phyloP scores from a whole-genome alignment of 1,140 invertebrate genomes.

The Anastrepha obliqua region DNA sequence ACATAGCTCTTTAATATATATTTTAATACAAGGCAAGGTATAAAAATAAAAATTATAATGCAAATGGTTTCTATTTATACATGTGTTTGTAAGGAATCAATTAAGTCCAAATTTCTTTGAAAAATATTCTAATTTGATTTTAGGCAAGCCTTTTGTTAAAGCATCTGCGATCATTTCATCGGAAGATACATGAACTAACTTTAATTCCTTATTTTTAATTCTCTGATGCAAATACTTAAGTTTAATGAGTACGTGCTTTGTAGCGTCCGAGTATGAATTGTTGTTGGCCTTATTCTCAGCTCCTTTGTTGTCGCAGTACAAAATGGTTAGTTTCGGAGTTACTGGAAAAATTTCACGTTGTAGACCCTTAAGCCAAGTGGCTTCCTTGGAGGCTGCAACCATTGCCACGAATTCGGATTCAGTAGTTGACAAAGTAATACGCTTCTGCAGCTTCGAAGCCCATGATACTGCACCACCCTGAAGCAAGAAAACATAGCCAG shows the following conservation, averaged over 20 bases:
- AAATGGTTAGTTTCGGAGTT: background rate
- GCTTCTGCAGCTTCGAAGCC: slow-evolving; percentile 58
- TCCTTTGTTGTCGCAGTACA: slow-evolving; percentile 45
- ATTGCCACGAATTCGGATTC: slow-evolving; percentile 55
- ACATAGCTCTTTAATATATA: too few species aligned
- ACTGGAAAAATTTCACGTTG: background rate
- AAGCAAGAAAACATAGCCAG: slow-evolving; percentile 56
- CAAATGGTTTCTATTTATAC: too few species aligned
- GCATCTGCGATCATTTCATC: slow-evolving; percentile 28
- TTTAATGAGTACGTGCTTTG: slow-evolving; percentile 42
- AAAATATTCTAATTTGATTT: too few species aligned
- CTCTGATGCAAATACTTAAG: too few species aligned
- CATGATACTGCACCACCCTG: slow-evolving; percentile 48
- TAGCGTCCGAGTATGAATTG: background rate
- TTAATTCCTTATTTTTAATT: too few species aligned
- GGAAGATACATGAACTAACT: too few species aligned
- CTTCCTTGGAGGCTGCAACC: slow-evolving; percentile 32
- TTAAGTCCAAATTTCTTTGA: too few species aligned
- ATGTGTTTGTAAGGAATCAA: too few species aligned
- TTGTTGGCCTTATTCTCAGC: background rate
- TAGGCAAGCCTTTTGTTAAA: too few species aligned
- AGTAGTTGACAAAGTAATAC: slow-evolving; percentile 63
- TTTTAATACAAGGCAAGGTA: too few species aligned
- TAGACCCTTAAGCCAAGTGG: slow-evolving; percentile 51
- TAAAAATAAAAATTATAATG: too few species aligned